Conservation (phyloP, 2,113 vertebrate species). For the Hyperoodon ampullatus region DNA sequence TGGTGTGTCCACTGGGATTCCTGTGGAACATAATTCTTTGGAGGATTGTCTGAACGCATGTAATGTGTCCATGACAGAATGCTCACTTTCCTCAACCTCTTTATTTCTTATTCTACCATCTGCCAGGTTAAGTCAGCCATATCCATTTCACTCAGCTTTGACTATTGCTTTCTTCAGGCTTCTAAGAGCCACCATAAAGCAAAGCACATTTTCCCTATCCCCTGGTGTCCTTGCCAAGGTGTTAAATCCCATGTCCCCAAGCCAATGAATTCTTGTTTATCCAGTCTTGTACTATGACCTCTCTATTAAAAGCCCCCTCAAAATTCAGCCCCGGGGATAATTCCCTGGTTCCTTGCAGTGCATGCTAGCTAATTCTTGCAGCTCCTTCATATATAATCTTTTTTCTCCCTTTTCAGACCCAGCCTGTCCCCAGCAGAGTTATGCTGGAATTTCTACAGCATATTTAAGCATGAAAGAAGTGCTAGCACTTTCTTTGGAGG, state of each 20-base stretch:
- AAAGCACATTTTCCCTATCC: not conserved
- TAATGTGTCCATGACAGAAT: not conserved
- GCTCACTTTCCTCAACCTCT: not conserved
- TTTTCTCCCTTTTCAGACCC: not conserved
- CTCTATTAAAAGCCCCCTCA: not conserved
- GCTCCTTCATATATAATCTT: not conserved
- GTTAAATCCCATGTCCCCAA: not conserved
- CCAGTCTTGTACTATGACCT: not conserved
- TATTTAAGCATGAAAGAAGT: not conserved
- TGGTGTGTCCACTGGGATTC: not conserved
- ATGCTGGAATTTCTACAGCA: not conserved
- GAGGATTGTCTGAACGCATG: not conserved
- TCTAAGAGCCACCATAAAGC: not conserved
- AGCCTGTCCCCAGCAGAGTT: not conserved
- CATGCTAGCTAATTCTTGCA: not conserved
- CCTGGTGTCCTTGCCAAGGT: not conserved
- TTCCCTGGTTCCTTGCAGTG: not conserved
- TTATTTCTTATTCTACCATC: not conserved
- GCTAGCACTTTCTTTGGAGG: not conserved
- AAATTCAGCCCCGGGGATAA: not conserved
- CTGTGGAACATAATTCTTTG: not conserved
- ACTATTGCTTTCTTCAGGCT: not conserved
- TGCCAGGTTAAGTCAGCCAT: not conserved
- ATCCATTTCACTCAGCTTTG: not conserved
- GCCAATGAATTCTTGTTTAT: conserved; percentile 27